phyloP scores from a whole-genome alignment of 2,113 vertebrate species.

The Lycocorax pyrrhopterus region DNA sequence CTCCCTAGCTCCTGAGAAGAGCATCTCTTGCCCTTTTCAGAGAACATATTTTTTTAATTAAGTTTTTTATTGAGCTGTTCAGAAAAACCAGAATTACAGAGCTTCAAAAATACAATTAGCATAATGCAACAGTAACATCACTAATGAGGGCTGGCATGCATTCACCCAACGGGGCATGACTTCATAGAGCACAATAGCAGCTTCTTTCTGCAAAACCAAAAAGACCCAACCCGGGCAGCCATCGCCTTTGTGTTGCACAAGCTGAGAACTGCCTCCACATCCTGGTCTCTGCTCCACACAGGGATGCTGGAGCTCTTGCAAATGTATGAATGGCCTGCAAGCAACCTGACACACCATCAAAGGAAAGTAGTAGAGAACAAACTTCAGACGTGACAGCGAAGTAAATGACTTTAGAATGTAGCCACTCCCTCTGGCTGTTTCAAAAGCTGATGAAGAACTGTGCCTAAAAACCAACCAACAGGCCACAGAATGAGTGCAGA shows the following conservation, averaged over 20 bases:
- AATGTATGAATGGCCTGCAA: background rate
- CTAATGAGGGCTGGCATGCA: conserved; percentile 23
- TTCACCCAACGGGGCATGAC: conserved; percentile 1
- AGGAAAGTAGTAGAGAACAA: background rate
- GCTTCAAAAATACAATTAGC: conserved; percentile 41
- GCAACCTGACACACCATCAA: background rate
- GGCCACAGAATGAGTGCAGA: background rate
- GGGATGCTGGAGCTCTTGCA: background rate
- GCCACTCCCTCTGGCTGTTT: background rate
- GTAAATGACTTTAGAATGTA: background rate
- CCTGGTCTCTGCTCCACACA: background rate
- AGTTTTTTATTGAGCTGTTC: conserved; percentile 15
- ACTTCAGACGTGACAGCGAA: background rate
- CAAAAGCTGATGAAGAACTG: background rate
- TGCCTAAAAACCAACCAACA: background rate
- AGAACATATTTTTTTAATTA: conserved; percentile 42
- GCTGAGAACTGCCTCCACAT: background rate
- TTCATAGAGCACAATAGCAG: background rate
- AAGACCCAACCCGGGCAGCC: background rate
- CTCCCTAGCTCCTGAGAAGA: background rate
- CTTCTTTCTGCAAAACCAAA: background rate
- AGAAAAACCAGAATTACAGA: conserved; percentile 24
- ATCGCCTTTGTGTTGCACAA: background rate
- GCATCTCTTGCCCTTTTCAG: background rate
- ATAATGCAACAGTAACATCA: conserved; percentile 11